A percentile compares a stretch with the other conserved stretches of the same genome.
phyloP scores from a whole-genome alignment of 2,888 invertebrate species.

The Mesorhabditis sp. region DNA sequence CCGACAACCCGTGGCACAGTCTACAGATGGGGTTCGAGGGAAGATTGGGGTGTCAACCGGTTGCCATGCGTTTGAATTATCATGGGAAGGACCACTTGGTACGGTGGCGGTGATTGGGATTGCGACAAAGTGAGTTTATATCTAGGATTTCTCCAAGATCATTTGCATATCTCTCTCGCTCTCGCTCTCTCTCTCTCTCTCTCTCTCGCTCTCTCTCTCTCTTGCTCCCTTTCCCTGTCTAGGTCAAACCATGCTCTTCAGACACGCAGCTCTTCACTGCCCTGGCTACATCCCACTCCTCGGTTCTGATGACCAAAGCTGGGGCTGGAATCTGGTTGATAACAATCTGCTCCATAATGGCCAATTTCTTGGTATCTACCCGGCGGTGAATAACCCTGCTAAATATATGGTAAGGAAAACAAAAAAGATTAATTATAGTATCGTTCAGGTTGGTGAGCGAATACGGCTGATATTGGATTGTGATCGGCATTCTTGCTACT shows the following conservation, averaged over 20 bases:
- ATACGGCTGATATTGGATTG: constrained; percentile 95
- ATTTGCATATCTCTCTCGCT: not conserved
- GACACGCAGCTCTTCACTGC: constrained; percentile 84
- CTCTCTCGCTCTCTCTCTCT: no score
- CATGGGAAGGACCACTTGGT: constrained; percentile 77
- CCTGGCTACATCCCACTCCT: constrained; percentile 90
- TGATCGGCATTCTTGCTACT: constrained; percentile 90
- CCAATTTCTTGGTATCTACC: constrained; percentile 62
- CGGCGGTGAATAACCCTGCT: constrained; percentile 69
- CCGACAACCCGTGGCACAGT: constrained; percentile 95
- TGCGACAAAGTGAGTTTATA: constrained; percentile 70
- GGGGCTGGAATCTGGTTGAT: constrained; percentile 99
- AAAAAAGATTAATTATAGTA: not conserved
- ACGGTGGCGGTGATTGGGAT: constrained; percentile 96
- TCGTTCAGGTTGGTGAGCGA: constrained; percentile 82
- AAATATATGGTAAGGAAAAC: constrained; percentile 78
- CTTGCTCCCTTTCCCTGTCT: not conserved
- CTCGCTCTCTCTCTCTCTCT: no score
- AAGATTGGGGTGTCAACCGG: constrained; percentile 60
- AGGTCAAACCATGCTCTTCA: constrained; percentile 16
- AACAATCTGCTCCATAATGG: constrained; percentile 94
- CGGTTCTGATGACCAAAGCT: constrained; percentile 92
- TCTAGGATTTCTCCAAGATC: not conserved
- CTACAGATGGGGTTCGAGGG: constrained; percentile 86
- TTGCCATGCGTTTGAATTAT: constrained; percentile 49